Evolutionary conservation across 2,888 invertebrate species (phyloP).

Genomic region (Cylloceria caligata): DNA sequence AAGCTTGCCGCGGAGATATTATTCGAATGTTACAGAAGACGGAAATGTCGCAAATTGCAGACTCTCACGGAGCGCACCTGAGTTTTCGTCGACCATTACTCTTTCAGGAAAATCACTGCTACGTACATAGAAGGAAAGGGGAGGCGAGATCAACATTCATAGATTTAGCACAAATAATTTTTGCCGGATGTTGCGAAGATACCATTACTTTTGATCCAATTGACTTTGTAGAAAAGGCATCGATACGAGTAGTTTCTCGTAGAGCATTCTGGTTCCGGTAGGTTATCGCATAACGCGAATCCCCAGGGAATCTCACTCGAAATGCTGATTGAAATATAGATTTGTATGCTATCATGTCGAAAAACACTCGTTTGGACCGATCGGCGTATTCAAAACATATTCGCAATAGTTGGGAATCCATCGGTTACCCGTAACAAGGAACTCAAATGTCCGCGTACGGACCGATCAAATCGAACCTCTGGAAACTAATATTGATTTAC

Average conservation of each 20-base stretch:
- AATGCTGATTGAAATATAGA: background rate
- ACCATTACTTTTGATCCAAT: constrained; percentile 59
- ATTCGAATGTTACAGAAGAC: constrained; percentile 73
- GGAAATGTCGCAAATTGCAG: constrained; percentile 74
- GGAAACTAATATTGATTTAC: too few species aligned
- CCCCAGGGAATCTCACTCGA: background rate
- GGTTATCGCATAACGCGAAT: background rate
- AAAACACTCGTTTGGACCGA: too few species aligned
- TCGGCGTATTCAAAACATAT: too few species aligned
- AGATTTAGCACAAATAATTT: constrained; percentile 47
- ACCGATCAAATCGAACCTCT: too few species aligned
- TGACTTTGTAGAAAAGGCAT: constrained; percentile 25
- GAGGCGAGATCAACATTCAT: constrained; percentile 42
- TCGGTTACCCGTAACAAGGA: too few species aligned
- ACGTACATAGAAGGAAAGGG: constrained; percentile 38
- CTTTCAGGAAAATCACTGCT: constrained; percentile 64
- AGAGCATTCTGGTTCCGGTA: background rate
- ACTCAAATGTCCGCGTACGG: too few species aligned
- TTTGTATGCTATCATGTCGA: too few species aligned
- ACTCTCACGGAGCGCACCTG: constrained; percentile 71
- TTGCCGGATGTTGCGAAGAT: constrained; percentile 53
- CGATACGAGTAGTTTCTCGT: background rate
- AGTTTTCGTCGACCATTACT: constrained; percentile 71
- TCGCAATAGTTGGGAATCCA: too few species aligned
- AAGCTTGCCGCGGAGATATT: constrained; percentile 65